Percentiles rank a stretch among this genome's conserved stretches.
Evolutionary conservation across 2,888 invertebrate species (phyloP).

Genomic region (Folsomia manolachei): DNA sequence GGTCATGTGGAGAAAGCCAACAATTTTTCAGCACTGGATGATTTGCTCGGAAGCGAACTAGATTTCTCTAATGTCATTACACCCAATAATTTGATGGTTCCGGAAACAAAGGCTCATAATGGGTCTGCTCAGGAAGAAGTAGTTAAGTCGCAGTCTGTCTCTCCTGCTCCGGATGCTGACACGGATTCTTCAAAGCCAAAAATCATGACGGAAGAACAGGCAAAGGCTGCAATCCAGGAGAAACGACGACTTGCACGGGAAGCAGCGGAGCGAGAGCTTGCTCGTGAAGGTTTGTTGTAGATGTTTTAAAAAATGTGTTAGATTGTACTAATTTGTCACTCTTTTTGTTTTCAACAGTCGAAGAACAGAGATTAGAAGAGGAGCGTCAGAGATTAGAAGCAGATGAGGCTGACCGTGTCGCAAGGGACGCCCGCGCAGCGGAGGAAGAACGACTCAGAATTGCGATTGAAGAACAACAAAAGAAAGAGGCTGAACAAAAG

Average conservation of each 20-base stretch:
- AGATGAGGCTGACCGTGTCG: constrained; percentile 73
- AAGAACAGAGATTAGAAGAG: constrained; percentile 54
- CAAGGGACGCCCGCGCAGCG: constrained; percentile 73
- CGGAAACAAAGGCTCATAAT: not conserved
- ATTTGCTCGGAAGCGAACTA: constrained; percentile 9
- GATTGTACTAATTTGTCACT: too few species aligned
- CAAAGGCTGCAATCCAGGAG: constrained; percentile 90
- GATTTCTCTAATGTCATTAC: constrained; percentile 8
- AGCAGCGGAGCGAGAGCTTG: constrained; percentile 84
- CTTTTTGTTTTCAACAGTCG: constrained; percentile 36
- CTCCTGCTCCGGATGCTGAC: not conserved
- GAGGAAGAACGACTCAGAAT: constrained; percentile 82
- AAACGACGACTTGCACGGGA: constrained; percentile 80
- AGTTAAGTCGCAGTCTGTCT: not conserved
- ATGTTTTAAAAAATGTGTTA: too few species aligned
- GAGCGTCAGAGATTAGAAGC: constrained; percentile 73
- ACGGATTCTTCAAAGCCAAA: constrained; percentile 26
- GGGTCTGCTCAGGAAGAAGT: too few species aligned
- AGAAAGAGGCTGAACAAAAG: constrained; percentile 73
- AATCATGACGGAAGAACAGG: constrained; percentile 86
- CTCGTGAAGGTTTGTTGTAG: too few species aligned
- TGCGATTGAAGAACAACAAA: constrained; percentile 73
- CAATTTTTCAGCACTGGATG: constrained; percentile 1
- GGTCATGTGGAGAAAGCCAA: not conserved
- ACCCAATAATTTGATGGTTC: not conserved